Evolutionary conservation across 2,797 vertebrate species (phyloP), one percentile per base, ranked within the genome.

Genomic region (Parauchenoglanis ngamensis): DNA sequence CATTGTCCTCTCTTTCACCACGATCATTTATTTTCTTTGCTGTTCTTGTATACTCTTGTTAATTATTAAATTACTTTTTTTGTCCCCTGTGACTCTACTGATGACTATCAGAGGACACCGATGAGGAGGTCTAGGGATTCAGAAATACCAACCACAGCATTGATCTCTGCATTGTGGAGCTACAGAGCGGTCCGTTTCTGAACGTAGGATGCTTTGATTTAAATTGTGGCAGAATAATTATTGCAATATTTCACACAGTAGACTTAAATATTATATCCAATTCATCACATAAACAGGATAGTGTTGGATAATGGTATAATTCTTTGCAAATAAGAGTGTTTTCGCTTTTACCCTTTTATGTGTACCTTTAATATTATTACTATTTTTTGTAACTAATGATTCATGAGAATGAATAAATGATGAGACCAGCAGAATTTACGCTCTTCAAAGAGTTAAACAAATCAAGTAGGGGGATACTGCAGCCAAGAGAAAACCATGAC

Each of bases 21-120:
- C 94, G 91, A 93, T 94, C 94, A 96, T 96, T 96, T 96, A 96
- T 96, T 96, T 96, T 95, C 95, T 95, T 95, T 95, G 94, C 94
- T 93, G 94, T 94, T 96, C 94, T 94, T 95, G 95, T 96, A 94
- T 95, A 95, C 95, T 94, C 93, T 92, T 95, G 94, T 96, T 96
- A 96, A 96, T 95, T 95, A 95, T 96, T 95, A 94, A 95, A 96
- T 94, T 91, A 93, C 91, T 94, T 94, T 91, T 91, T 94, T 93
- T 92, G 84, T 90, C 90, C 92, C 86, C 86, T 68, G 88, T 94
- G 94, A 94, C 94, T 94, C 92, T 91, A 90, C 92, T 92, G 94
- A 95, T 94, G 91, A 89, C 91, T 90, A 93, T 95, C 94, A 90
- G 90, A 92, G 90, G 83, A 61, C 84, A 87, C 77, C 28, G 88